These are phyloP conservation scores for Gouania willdenowi DNA, from an alignment of 2,797 vertebrate genomes.

Conservation along the genomic window DNA sequence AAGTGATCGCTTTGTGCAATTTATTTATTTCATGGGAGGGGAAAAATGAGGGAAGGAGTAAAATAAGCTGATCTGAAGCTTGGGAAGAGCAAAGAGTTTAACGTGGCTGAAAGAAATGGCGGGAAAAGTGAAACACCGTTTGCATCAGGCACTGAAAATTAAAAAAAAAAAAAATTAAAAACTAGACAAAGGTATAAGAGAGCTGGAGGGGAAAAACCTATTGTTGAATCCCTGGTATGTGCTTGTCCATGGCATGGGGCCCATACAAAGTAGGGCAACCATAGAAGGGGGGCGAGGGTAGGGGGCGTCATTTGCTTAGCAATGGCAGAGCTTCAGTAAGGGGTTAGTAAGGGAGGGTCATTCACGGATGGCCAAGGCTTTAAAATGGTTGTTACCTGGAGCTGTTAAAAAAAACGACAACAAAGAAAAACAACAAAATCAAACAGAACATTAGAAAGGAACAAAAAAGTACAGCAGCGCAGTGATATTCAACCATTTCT, in stretches of 20 bases:
- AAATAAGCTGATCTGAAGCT: slow-evolving; percentile 50
- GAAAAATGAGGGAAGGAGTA: background rate
- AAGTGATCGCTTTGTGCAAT: slow-evolving; percentile 27
- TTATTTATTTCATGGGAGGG: slow-evolving; percentile 17
- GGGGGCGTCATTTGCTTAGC: slow-evolving; percentile 81
- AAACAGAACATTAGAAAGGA: slow-evolving; percentile 85
- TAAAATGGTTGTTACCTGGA: slow-evolving; percentile 89
- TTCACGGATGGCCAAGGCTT: slow-evolving; percentile 85
- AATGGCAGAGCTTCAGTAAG: slow-evolving; percentile 83
- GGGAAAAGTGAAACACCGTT: slow-evolving; percentile 73
- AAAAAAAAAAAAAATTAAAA: too few species aligned
- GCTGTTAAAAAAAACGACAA: slow-evolving; percentile 84
- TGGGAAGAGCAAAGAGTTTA: slow-evolving; percentile 72
- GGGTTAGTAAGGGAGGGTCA: slow-evolving; percentile 83
- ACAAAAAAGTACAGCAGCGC: slow-evolving; percentile 78
- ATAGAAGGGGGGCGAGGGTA: slow-evolving; percentile 74
- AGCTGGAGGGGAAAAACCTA: slow-evolving; percentile 79
- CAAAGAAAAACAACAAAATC: slow-evolving; percentile 83
- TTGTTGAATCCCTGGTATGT: slow-evolving; percentile 78
- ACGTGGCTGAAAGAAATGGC: slow-evolving; percentile 67
- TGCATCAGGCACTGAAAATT: slow-evolving; percentile 79
- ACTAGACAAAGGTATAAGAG: slow-evolving; percentile 73
- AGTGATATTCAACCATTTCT: slow-evolving; percentile 84
- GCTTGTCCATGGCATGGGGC: slow-evolving; percentile 77
- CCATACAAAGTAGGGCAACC: slow-evolving; percentile 78